Evolutionary conservation across 2,888 invertebrate genomes (phyloP).

Genomic region (Melikaiella ostensackeni): DNA sequence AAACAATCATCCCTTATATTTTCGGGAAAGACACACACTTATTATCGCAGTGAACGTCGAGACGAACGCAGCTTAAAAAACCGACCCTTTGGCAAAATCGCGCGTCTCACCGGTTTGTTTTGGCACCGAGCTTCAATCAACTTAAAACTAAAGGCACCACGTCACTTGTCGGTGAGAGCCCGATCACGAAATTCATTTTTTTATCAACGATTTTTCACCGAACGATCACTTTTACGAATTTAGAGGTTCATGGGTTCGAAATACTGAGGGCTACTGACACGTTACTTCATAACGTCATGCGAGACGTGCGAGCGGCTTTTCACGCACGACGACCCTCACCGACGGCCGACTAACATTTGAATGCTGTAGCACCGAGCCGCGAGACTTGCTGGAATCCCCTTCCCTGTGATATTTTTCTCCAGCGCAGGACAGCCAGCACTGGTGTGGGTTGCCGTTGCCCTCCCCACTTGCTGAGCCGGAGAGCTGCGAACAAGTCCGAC

Average conservation of each 20-base stretch:
- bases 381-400: slow-evolving; percentile 45
- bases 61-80: background rate
- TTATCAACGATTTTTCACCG: background rate
- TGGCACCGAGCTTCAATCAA: slow-evolving; percentile 41
- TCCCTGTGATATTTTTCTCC: slow-evolving; percentile 38
- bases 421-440: background rate
- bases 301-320: slow-evolving; percentile 50
- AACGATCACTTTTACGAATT: background rate
- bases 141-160: slow-evolving; percentile 60
- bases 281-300: slow-evolving; percentile 50
- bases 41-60: slow-evolving; percentile 9
- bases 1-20: slow-evolving; percentile 12
- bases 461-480: slow-evolving; percentile 26
- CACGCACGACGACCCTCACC: slow-evolving; percentile 63
- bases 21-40: slow-evolving; percentile 1
- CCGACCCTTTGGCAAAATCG: background rate
- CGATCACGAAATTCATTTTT: slow-evolving; percentile 29
- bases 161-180: slow-evolving; percentile 59
- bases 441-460: slow-evolving; percentile 5
- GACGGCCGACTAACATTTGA: slow-evolving; percentile 70
- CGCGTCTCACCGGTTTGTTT: background rate
- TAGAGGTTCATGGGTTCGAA: slow-evolving; percentile 30
- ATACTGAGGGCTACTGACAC: slow-evolving; percentile 58
- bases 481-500: slow-evolving; percentile 42
- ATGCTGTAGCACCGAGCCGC: slow-evolving; percentile 49